These are phyloP conservation scores for Andrena praecox DNA, from an alignment of 2,888 invertebrate genomes.

Conservation along the genomic window DNA sequence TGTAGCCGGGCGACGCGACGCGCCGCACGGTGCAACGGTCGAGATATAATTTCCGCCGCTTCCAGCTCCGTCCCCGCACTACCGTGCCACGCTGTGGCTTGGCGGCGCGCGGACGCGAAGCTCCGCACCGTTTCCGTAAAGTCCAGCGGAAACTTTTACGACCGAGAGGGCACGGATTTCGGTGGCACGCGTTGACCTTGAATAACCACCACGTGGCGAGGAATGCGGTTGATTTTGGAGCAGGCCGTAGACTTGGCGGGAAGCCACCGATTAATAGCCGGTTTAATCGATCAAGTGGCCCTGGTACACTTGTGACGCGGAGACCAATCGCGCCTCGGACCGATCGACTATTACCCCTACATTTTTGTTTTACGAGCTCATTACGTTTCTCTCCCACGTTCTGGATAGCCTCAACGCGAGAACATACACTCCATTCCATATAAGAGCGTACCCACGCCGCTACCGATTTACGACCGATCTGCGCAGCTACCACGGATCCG, in stretches of 20 bases:
- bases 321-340: constrained; percentile 51
- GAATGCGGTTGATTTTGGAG: constrained; percentile 27
- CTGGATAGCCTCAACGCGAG: background rate
- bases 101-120: background rate
- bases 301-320: constrained; percentile 54
- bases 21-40: background rate
- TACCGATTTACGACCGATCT: too few species aligned
- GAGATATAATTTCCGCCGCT: background rate
- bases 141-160: background rate
- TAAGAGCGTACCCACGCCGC: too few species aligned
- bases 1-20: background rate
- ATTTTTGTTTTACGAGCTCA: constrained; percentile 58
- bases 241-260: constrained; percentile 45
- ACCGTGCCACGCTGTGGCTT: background rate
- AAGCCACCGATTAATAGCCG: constrained; percentile 68
- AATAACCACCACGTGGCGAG: background rate
- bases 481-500: too few species aligned
- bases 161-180: background rate
- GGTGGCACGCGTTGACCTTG: constrained; percentile 2
- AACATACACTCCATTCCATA: too few species aligned
- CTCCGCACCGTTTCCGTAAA: background rate
- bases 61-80: background rate
- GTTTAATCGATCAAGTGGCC: constrained; percentile 73
- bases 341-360: constrained; percentile 65
- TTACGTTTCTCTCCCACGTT: constrained; percentile 49